Evolutionary conservation across 2,888 invertebrate species (phyloP).

Genomic region (Drosophila prolongata): DNA sequence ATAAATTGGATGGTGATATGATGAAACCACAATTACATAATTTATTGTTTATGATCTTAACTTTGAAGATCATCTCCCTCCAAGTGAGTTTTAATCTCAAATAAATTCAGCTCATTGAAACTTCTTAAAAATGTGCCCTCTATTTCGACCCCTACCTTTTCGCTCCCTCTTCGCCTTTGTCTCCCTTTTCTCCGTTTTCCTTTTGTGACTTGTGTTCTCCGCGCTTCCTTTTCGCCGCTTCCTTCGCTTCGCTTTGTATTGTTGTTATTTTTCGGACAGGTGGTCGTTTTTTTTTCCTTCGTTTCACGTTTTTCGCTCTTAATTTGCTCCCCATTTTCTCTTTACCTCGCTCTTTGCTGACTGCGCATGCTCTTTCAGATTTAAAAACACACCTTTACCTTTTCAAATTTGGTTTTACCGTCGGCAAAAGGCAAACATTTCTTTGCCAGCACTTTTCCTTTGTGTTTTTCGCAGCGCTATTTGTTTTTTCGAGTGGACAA

Average conservation of each 20-base stretch:
- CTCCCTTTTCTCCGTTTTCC: constrained; percentile 11
- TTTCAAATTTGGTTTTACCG: constrained; percentile 27
- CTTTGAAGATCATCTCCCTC: background rate
- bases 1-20: too few relatives aligned
- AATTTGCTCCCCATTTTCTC: background rate
- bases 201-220: constrained; percentile 11
- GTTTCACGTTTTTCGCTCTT: constrained; percentile 6
- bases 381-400: constrained; percentile 28
- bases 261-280: constrained; percentile 63
- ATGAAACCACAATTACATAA: too few relatives aligned
- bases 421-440: constrained; percentile 20
- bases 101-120: background rate
- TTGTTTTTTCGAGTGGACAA: constrained; percentile 37
- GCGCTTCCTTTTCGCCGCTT: constrained; percentile 40
- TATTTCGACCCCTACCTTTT: background rate
- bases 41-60: background rate
- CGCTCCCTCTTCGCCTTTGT: background rate
- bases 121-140: background rate
- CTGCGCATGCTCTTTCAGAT: constrained; percentile 41
- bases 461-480: constrained; percentile 24
- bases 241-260: constrained; percentile 54
- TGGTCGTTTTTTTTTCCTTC: constrained; percentile 55
- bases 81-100: background rate
- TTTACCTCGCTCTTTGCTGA: constrained; percentile 26
- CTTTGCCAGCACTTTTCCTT: constrained; percentile 47